Percentiles rank a stretch among this genome's conserved stretches.
Evolutionary conservation across 2,113 vertebrate species (phyloP).

Genomic region (Sinocyclocheilus anophthalmus): DNA sequence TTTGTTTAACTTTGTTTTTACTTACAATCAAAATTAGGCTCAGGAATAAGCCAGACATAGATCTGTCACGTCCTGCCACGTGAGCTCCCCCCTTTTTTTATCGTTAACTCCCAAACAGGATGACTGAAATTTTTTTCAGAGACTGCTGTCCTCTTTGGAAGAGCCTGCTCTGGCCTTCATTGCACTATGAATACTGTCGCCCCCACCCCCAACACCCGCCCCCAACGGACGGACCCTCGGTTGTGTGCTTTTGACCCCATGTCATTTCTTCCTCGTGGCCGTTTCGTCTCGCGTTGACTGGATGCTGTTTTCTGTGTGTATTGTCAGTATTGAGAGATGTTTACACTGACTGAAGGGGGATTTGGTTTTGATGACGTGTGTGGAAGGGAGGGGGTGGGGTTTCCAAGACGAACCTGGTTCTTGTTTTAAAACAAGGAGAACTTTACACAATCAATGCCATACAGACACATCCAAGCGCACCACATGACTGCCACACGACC

Average conservation of each 20-base stretch:
- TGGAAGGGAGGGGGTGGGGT: no score
- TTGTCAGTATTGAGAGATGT: constrained; percentile 67
- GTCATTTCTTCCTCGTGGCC: constrained; percentile 1
- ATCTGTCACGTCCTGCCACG: constrained; percentile 41
- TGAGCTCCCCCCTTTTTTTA: constrained; percentile 51
- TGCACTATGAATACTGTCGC: constrained; percentile 78
- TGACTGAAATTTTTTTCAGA: constrained; percentile 3
- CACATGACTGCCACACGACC: constrained; percentile 56
- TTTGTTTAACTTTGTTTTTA: neutral
- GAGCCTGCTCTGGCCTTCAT: constrained; percentile 65
- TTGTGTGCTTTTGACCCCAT: constrained; percentile 24
- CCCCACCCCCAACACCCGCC: constrained; percentile 34
- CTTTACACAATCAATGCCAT: constrained; percentile 25
- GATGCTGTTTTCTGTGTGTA: constrained; percentile 43
- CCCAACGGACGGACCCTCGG: constrained; percentile 34
- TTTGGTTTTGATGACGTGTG: neutral
- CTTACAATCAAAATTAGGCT: constrained; percentile 70
- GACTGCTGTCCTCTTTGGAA: constrained; percentile 30
- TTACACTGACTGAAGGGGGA: constrained; percentile 66
- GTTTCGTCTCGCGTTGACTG: constrained; percentile 25
- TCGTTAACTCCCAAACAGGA: constrained; percentile 7
- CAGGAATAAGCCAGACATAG: constrained; percentile 72
- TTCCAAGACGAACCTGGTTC: neutral
- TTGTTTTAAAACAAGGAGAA: constrained; percentile 17
- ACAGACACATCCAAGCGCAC: constrained; percentile 47